These are phyloP conservation scores for Rostratula benghalensis DNA, from an alignment of 2,113 vertebrate species.

Conservation along the genomic window DNA sequence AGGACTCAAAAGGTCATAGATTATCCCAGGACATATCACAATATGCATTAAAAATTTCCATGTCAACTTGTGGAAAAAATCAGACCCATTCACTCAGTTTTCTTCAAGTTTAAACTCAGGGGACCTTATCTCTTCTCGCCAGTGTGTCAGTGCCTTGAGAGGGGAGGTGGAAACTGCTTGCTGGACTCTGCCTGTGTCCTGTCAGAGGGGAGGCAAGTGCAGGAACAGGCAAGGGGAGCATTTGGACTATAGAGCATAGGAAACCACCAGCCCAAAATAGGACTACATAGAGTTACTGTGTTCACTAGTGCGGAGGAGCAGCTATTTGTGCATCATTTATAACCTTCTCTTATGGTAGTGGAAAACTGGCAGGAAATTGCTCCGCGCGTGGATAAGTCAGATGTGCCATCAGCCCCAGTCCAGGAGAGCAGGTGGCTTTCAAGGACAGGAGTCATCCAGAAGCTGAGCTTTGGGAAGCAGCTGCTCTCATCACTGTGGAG, in stretches of 20 bases:
- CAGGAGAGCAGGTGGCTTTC: constrained; percentile 10
- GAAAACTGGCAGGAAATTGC: constrained; percentile 16
- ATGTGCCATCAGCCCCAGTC: neutral
- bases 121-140: constrained; percentile 1
- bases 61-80: constrained; percentile 14
- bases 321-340: neutral
- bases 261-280: neutral
- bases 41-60: constrained; percentile 46
- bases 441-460: neutral
- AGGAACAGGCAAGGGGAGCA: neutral
- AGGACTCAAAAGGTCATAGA: constrained; percentile 48
- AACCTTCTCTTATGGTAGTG: neutral
- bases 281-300: neutral
- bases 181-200: neutral
- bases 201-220: neutral
- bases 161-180: neutral
- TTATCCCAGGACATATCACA: constrained; percentile 60
- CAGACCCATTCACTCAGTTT: neutral
- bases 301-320: neutral
- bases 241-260: neutral
- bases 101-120: constrained; percentile 8
- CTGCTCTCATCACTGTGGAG: neutral
- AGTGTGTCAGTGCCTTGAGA: neutral
- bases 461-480: constrained; percentile 21
- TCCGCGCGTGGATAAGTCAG: neutral